Evolutionary conservation across 2,888 invertebrate species (phyloP), one percentile per base, ranked within the genome.

Genomic region (Aelia acuminata): DNA sequence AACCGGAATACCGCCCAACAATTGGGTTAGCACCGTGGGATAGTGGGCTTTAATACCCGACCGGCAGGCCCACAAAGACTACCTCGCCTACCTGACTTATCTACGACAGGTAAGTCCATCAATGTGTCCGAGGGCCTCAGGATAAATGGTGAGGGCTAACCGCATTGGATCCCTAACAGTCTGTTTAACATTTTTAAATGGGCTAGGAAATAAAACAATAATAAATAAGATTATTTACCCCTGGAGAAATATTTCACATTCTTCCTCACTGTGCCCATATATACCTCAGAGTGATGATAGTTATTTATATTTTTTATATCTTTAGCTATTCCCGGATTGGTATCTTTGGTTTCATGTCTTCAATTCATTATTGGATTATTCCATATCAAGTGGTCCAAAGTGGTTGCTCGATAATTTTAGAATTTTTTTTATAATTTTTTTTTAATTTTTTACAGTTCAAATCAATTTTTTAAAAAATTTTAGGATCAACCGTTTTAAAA

Each of bases 171-270:
- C 63, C 63, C 63, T 70, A 70, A 70, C 63, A 70, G 63, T 70
- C 63, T 70, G 4, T 70, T 70, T 70, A 70, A 70, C 63, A 70
- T 70, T 70, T 70, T 70, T 70, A 70, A 70, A 70, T 70, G 80
- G 13, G 0, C 80, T 18, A n/a, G 0, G 13, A 80, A 10, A 13
- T 39, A 80, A 43, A 80, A n/a, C n/a, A n/a, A n/a, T n/a, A n/a
- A n/a, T 47, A 80, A 80, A 80, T 43, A 80, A 80, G 18, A n/a
- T 47, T 47, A 43, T 80, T 43, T 39, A 39, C 35, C 39, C 18
- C 5, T n/a, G 11, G 43, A 7, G 8, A n/a, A 80, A 80, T 80
- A 39, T 80, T 80, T 47, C 20, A 47, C 22, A 43, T 80, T 43
- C 80, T n/a, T 47, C n/a, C 2, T 10, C 35, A 31, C 31, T 31